phyloP scores from a whole-genome alignment of 30 jellyfish, hydroid and myxozoan species.

The Aurelia sp. region DNA sequence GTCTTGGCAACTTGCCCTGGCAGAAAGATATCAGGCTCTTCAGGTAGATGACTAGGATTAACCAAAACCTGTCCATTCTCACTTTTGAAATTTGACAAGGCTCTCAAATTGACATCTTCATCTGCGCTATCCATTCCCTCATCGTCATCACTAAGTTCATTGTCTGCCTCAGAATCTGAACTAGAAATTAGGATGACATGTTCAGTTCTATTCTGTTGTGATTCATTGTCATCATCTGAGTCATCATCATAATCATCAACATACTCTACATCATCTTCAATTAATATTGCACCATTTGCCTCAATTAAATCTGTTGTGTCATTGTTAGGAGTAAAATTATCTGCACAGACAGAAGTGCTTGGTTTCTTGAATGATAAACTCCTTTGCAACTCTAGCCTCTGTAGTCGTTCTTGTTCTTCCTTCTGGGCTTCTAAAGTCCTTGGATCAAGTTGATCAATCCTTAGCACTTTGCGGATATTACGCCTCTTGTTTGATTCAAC shows the following conservation, averaged over 20 bases:
- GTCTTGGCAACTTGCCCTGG: conserved; percentile 73
- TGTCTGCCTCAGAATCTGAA: conserved; percentile 70
- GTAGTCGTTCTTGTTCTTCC: conserved; percentile 83
- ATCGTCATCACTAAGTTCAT: conserved; percentile 25
- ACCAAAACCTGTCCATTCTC: conserved; percentile 77
- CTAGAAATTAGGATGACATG: conserved; percentile 39
- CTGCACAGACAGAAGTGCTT: background rate
- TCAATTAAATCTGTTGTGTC: background rate
- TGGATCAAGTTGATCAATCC: conserved; percentile 66
- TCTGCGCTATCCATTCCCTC: conserved; percentile 37
- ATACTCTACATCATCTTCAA: conserved; percentile 42
- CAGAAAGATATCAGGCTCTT: conserved; percentile 87
- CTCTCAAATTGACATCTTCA: conserved; percentile 11
- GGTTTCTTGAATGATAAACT: background rate
- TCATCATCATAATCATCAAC: conserved; percentile 19
- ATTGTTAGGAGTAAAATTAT: background rate
- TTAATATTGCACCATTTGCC: background rate
- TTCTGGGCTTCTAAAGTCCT: conserved; percentile 86
- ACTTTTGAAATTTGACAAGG: conserved; percentile 23
- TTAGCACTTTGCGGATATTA: conserved; percentile 83
- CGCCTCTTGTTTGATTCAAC: conserved; percentile 67
- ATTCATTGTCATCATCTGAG: conserved; percentile 16
- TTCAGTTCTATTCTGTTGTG: conserved; percentile 37
- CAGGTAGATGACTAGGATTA: conserved; percentile 77
- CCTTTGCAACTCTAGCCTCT: conserved; percentile 74